Conservation (phyloP, 2,113 vertebrate genomes). For the Phoxinus phoxinus region DNA sequence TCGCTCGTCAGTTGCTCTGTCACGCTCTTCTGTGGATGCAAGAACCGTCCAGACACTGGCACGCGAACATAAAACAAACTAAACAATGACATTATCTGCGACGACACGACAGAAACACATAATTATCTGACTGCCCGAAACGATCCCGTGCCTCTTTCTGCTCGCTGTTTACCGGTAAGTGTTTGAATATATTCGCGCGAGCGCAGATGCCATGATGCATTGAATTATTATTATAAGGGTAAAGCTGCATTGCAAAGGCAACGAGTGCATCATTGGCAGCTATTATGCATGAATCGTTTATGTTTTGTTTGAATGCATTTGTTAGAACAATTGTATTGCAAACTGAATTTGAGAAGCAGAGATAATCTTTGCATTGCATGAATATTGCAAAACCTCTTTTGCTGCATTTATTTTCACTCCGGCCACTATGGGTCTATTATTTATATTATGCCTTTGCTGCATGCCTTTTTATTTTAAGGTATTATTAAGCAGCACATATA, state of each 20-base stretch:
- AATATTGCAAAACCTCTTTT: constrained; percentile 20
- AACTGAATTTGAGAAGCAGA: neutral
- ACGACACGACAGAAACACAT: constrained; percentile 61
- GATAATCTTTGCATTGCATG: constrained; percentile 4
- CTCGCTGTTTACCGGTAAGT: constrained; percentile 70
- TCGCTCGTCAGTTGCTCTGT: constrained; percentile 5
- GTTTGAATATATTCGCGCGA: neutral
- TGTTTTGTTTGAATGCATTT: neutral
- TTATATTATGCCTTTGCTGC: neutral
- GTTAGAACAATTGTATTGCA: neutral
- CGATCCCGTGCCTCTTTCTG: constrained; percentile 55
- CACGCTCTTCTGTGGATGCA: constrained; percentile 44
- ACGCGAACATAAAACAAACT: constrained; percentile 52
- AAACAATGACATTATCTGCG: constrained; percentile 73
- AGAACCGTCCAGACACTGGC: constrained; percentile 49
- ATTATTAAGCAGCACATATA: too few relatives aligned
- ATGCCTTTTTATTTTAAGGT: neutral
- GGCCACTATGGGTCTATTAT: neutral
- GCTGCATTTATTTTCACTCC: neutral
- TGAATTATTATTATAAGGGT: neutral
- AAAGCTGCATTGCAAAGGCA: constrained; percentile 23
- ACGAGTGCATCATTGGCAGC: neutral
- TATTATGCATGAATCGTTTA: neutral
- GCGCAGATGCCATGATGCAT: constrained; percentile 44
- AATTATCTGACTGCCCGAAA: constrained; percentile 72